Evolutionary conservation across 2,113 vertebrate species (phyloP), one percentile per base, ranked within the genome.

Genomic region (Rhinopomastus cyanomelas): DNA sequence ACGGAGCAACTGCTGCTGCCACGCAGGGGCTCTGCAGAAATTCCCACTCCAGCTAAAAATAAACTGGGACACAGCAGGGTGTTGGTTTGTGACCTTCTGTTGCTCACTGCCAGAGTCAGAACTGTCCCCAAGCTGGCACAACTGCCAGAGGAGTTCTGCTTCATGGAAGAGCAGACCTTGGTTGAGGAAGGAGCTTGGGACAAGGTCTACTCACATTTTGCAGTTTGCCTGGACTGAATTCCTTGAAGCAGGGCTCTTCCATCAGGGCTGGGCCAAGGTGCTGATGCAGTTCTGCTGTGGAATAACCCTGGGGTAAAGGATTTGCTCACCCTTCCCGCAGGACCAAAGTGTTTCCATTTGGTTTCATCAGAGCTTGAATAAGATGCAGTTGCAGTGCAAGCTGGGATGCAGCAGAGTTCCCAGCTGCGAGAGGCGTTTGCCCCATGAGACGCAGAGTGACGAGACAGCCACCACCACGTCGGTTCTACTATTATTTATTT

Each of bases 401-500:
- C 16, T 25, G 7, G 4, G 5, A 10, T 3, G 20, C 1, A 4
- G 22, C 20, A 12, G 17, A 32, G 79, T 27, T 36, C 55, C 49
- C 4, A 4, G 30, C 49, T 56, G 42, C 29, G 1, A 34, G 16
- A 42, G 39, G 15, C 11, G 39, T 42, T 42, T 42, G 39, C 84
- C 78, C 1, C 13, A 36, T 1, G 20, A 76, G 69, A 46, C 11
- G 71, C 67, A 19, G 6, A 95, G 36, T 94, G 89, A 94, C 1
- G 55, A 97, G 93, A 96, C 95, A 81, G 90, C 53, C 96, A 96
- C 86, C 96, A 96, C 86, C 80, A 93, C 46, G 30, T 97, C 95
- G 69, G 95, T 97, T 98, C 97, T 97, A 98, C 98, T 98, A 98
- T 98, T 98, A 98, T 99, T 98, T 99, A 97, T 98, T 98, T 98